Evolutionary conservation across 2,113 vertebrate genomes (phyloP), one percentile per base, ranked within the genome.

Genomic region (Chloropsis cyanopogon): DNA sequence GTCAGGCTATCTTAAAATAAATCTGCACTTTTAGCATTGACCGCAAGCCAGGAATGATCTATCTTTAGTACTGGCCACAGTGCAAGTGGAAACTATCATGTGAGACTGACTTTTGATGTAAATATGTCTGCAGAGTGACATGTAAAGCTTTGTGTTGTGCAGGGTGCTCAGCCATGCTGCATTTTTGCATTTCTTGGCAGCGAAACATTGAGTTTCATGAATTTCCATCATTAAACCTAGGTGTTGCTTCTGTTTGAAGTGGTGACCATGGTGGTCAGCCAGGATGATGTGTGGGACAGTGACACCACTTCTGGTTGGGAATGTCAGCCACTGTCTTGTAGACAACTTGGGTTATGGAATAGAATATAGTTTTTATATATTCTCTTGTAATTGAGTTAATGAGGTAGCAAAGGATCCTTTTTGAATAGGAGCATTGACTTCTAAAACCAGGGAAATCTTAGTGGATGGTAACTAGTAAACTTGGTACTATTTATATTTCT

Each of bases 1-100:
- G 82, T 92, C 92, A 86, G 69, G 71, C 72, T 78, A 23, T 94
- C 94, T 95, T 93, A 90, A 95, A 96, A 96, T 97, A 95, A 93
- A 90, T 75, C 37, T 75, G 60, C n/a, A 7, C 29, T 90, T 94
- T 61, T 84, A 94, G 88, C 44, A 21, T 54, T 1, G 4, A 77
- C 72, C 88, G 82, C 85, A 73, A 93, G 80, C 80, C 76, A 88
- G 41, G 71, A 78, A 28, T 81, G 63, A 92, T 94, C 88, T 94
- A 81, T 96, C 72, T 96, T 94, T 92, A 95, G 92, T 26, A 29
- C 28, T 60, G 53, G 56, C 72, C 82, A 83, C 8, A 22, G 37
- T 5, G 14, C 24, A 86, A 83, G 69, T 96, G 90, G 90, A 96
- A 94, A 94, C 50, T 86, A 56, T 95, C 66, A 80, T 4, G 3